Conservation (phyloP, 2,113 vertebrate species). For the Gymnobelideus leadbeateri region DNA sequence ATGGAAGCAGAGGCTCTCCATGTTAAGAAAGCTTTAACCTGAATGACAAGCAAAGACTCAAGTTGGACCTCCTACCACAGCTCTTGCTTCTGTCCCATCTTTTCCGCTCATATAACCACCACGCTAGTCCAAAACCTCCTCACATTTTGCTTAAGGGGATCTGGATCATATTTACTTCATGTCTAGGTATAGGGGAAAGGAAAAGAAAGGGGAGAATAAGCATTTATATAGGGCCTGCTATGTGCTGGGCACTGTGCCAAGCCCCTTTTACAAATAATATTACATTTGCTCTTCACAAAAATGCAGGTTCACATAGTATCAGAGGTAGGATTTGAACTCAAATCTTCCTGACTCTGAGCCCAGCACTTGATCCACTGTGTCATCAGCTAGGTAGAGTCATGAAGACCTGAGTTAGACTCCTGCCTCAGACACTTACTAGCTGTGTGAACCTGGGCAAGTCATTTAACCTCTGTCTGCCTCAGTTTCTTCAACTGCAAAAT, state of each 20-base stretch:
- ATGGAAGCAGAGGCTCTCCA: neutral
- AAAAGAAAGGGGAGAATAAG: neutral
- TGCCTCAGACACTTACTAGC: no score
- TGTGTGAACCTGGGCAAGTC: no score
- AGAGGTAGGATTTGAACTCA: neutral
- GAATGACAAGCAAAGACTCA: slow-evolving; percentile 3
- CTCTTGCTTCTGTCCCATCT: neutral
- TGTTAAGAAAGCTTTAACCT: neutral
- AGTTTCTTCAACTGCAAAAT: neutral
- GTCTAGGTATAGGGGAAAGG: neutral
- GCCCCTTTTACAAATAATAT: neutral
- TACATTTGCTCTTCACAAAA: neutral
- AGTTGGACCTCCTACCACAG: neutral
- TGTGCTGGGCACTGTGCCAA: neutral
- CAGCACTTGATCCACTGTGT: neutral
- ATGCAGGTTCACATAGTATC: neutral
- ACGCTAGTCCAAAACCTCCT: neutral
- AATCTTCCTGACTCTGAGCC: no score
- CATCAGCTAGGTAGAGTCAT: neutral
- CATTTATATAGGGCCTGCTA: neutral
- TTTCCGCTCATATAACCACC: neutral
- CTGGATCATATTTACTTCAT: neutral
- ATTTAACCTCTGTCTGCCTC: no score
- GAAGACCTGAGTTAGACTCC: neutral
- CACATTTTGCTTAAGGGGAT: neutral